Base-by-base conservation (phyloP, 2,888 invertebrate genomes). In the Chalcis sispes region DNA sequence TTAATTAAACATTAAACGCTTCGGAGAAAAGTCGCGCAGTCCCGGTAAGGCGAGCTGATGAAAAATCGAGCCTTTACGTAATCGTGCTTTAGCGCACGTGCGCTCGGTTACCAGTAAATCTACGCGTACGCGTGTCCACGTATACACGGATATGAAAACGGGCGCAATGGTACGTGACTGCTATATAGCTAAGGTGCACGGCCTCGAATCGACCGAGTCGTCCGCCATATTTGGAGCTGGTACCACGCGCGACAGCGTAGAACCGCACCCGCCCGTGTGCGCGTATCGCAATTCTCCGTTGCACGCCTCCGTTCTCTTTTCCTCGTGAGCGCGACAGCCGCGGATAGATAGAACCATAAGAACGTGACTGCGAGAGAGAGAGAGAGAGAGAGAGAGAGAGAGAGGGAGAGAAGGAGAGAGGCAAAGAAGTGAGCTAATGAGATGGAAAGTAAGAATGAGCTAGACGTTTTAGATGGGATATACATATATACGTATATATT, bases 381-480 rank as follows among this genome's bases (percentile, higher is more conserved):
- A 75, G 36, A 77, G 65, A 70, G 78, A 66, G 76, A 77, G 79
- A 79, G 70, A 73, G 71, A 64, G 72, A 77, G 72, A 78, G 62
- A 79, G 46, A 75, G 36, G 77, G 65, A 75, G 78, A 42, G 56
- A 56, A 64, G 58, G 23, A 40, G 27, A 23, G 61, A 66, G 59
- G 76, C 15, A 42, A 69, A 79, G 80, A 18, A 20, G n/a, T 5
- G 42, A 71, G 29, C 62, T 71, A 62, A 61, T 61, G 71, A 71
- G 71, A 71, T 71, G 62, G 62, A 71, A 71, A 71, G 67, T 67
- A 67, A 66, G 67, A 56, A 42, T 8, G 42, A 8, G 15, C 7
- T 8, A 15, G 2, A 42, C 13, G 15, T 15, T 42, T 42, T 15
- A 42, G 15, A 42, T 13, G 42, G 42, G 15, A 10, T n/a, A 42